Conservation (phyloP, 2,113 vertebrate genomes). For the Epinephelus lanceolatus region DNA sequence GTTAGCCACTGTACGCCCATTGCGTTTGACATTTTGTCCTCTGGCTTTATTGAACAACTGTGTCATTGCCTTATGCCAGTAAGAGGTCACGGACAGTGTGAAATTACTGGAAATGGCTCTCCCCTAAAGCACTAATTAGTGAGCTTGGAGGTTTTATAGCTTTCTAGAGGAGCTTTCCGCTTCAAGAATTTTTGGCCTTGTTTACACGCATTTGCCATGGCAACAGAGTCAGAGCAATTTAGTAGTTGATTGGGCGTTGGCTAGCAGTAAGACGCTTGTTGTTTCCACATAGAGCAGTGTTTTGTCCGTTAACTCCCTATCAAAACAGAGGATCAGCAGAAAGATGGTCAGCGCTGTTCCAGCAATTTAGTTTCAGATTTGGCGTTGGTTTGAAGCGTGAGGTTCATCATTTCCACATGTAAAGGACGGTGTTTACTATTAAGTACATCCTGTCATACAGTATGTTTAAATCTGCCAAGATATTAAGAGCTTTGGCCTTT, state of each 20-base stretch:
- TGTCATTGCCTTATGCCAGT: constrained; percentile 77
- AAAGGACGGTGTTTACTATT: constrained; percentile 28
- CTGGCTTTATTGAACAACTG: constrained; percentile 74
- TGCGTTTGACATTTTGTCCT: constrained; percentile 72
- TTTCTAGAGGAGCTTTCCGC: constrained; percentile 69
- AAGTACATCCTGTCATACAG: background rate
- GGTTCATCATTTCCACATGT: constrained; percentile 36
- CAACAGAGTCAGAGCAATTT: constrained; percentile 61
- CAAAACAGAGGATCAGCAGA: constrained; percentile 39
- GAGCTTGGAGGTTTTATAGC: constrained; percentile 73
- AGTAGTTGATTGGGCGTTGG: constrained; percentile 58
- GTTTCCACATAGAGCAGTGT: constrained; percentile 35
- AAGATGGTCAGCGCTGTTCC: constrained; percentile 32
- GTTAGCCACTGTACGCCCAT: constrained; percentile 44
- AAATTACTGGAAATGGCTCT: constrained; percentile 81
- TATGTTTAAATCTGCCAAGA: constrained; percentile 18
- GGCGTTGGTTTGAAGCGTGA: constrained; percentile 6
- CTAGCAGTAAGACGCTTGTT: constrained; percentile 38
- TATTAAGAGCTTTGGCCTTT: constrained; percentile 14
- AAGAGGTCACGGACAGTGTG: constrained; percentile 75
- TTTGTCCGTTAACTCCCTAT: constrained; percentile 39
- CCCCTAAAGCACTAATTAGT: constrained; percentile 79
- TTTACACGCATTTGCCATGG: constrained; percentile 72
- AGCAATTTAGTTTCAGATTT: constrained; percentile 32
- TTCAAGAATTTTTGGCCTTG: constrained; percentile 53